Evolutionary conservation across 2,797 vertebrate species (phyloP).

Genomic region (Dallia pectoralis): DNA sequence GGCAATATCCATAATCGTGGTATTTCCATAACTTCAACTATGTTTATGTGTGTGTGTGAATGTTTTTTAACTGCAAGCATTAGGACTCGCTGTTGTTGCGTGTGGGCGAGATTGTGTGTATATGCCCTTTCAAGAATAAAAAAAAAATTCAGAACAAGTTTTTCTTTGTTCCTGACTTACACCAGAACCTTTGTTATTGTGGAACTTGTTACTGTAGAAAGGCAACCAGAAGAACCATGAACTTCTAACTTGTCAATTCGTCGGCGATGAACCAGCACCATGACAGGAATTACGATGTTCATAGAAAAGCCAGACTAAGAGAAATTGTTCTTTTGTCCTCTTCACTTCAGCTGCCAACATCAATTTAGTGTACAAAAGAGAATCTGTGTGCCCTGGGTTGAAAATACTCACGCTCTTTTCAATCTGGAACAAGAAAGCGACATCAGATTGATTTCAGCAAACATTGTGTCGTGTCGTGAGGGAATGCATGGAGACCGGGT

Average conservation of each 20-base stretch:
- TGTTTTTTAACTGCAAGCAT: background rate
- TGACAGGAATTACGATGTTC: constrained; percentile 7
- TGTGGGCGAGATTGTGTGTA: background rate
- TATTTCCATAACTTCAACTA: background rate
- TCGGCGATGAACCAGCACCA: background rate
- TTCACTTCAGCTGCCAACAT: constrained; percentile 36
- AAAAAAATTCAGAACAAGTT: background rate
- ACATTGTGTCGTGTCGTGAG: background rate
- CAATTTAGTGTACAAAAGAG: constrained; percentile 34
- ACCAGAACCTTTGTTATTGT: background rate
- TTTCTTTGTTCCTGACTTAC: background rate
- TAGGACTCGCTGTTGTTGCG: background rate
- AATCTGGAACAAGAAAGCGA: constrained; percentile 17
- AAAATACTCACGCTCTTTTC: constrained; percentile 27
- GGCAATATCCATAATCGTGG: background rate
- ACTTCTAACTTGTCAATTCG: background rate
- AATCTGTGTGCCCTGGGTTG: constrained; percentile 33
- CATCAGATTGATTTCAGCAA: constrained; percentile 18
- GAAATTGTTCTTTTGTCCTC: constrained; percentile 21
- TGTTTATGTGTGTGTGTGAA: background rate
- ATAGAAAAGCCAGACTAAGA: constrained; percentile 14
- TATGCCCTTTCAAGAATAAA: background rate
- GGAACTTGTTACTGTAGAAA: background rate
- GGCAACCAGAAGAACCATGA: background rate
- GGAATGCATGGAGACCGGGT: background rate